Base-by-base conservation (phyloP, 2,888 invertebrate species). In the Uropetala carovei region DNA sequence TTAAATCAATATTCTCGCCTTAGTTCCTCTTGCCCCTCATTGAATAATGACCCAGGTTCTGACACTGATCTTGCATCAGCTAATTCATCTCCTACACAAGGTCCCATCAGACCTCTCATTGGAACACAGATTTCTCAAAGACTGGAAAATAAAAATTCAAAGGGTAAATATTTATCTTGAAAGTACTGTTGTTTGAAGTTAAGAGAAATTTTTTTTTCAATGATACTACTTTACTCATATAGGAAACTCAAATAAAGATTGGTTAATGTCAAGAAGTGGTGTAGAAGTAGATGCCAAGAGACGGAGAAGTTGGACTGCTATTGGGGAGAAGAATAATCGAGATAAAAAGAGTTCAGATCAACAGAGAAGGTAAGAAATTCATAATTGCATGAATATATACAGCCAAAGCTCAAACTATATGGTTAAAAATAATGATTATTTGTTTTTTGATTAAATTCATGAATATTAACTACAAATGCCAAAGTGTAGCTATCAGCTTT, bases 291-390 rank as follows among this genome's bases (percentile, higher is more conserved):
- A 92, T 18, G n/a, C 92, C 11, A 92, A 92, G 27, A 86, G 97
- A 4, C 96, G 98, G 93, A 97, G 98, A 94, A 98, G 98, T 93
- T 98, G 98, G 98, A 98, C 98, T 9, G 98, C 98, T n/a, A 96
- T 98, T 92, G 98, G 98, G 94, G 97, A 97, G 94, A 95, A 96
- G 92, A 96, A 96, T 14, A 96, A 96, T 93, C 95, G 96, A 93
- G 95, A 95, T 92, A 96, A 96, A 94, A 95, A 96, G 85, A 96
- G 95, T 93, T 93, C 94, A 59, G 94, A 94, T 58, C 94, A 96
- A 43, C 96, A 96, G 94, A 95, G 96, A 94, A 96, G 96, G 96
- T 96, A 95, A 75, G 75, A 27, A 27, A 7, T 75, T 68, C 8
- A 11, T n/a, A n/a, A n/a, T n/a, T n/a, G n/a, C n/a, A n/a, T n/a